Evolutionary conservation across 2,113 vertebrate genomes (phyloP), one percentile per base, ranked within the genome.

Genomic region (Etia nguti): DNA sequence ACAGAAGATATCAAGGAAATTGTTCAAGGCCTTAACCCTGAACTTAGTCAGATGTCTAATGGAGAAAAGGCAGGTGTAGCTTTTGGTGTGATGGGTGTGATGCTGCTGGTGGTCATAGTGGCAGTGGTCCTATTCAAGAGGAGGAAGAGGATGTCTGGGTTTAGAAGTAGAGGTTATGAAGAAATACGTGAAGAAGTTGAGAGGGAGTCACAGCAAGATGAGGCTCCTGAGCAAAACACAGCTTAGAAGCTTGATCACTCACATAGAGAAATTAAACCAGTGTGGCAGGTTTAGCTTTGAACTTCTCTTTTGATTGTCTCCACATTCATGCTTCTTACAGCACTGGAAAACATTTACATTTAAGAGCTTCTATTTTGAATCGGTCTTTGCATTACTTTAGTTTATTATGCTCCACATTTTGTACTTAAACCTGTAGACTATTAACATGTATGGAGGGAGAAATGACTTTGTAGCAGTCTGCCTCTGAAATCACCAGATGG

Each of bases 1-100:
- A 93, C 94, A 0, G 89, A 95, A 4, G 97, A 99, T 43, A 60
- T 96, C 2, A 73, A 36, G 4, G 94, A 97, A 6, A 75, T 95
- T 1, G 60, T 65, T 0, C 59, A 5, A 1, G 13, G 54, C 15
- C 38, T 95, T 36, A 86, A 87, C 0, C 79, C 79, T 46, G 65
- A 89, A 5, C 2, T 83, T 20, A 81, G 4, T 75, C 56, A 85
- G 22, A 85, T 94, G 93, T 92, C 95, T 73, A 43, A 41, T n/a
- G 93, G 9, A 11, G 48, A 20, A 26, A 65, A 77, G 88, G 87
- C 93, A 60, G 96, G 94, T 1, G 24, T 96, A 20, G 94, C 12
- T 4, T 93, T 96, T 84, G 95, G 95, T 20, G 92, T 93, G 36
- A 89, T 96, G 2, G 93, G 81, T 29, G 2, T 94, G 38, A 24